Conservation (phyloP, 2,113 vertebrate species). For the Irena cyanogastra region DNA sequence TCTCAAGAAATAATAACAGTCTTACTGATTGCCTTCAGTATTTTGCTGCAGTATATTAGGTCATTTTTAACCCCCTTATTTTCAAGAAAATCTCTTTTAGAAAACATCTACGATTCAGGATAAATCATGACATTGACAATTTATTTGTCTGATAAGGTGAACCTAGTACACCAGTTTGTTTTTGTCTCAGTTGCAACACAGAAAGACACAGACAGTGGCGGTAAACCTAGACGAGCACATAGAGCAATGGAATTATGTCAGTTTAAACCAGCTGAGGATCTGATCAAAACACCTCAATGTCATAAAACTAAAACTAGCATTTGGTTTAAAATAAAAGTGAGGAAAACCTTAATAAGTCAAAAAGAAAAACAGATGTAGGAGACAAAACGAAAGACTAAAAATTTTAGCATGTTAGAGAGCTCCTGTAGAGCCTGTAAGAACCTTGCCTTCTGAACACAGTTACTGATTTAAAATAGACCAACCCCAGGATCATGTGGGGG, state of each 20-base stretch:
- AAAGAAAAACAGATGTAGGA: not conserved
- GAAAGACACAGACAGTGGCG: not conserved
- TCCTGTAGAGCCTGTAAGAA: not conserved
- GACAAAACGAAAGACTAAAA: not conserved
- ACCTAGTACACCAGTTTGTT: not conserved
- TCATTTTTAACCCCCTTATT: slow-evolving; percentile 12
- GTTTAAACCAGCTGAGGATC: not conserved
- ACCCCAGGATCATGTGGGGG: not conserved
- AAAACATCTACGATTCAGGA: slow-evolving; percentile 1
- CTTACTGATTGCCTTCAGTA: slow-evolving; percentile 18
- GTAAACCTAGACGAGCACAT: not conserved
- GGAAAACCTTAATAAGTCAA: not conserved
- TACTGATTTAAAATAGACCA: not conserved
- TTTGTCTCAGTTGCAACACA: not conserved
- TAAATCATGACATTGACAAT: not conserved
- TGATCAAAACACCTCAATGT: not conserved
- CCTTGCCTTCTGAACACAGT: not conserved
- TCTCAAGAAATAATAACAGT: slow-evolving; percentile 39
- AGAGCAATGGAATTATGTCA: not conserved
- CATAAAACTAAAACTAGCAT: not conserved
- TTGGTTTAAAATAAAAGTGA: not conserved
- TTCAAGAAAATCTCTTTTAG: slow-evolving; percentile 17
- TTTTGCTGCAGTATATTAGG: not conserved
- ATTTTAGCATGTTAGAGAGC: not conserved
- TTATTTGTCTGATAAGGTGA: slow-evolving; percentile 24